These are phyloP conservation scores for Chionoecetes opilio DNA, from an alignment of 1,140 invertebrate species.

Conservation along the genomic window DNA sequence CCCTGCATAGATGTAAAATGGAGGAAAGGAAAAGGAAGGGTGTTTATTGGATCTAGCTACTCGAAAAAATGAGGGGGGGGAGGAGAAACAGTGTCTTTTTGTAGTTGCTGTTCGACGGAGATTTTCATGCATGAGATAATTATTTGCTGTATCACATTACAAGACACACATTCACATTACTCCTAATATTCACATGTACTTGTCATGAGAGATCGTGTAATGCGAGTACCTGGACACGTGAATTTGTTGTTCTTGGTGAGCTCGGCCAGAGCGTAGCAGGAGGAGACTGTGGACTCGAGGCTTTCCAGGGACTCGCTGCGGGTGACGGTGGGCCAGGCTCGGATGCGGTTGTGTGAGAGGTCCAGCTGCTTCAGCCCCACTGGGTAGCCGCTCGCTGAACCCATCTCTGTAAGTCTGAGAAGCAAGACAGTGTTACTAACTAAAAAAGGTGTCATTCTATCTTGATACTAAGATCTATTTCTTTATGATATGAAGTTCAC, in stretches of 20 bases:
- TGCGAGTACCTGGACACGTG: constrained; percentile 61
- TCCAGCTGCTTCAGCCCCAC: constrained; percentile 95
- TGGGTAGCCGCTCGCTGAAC: constrained; percentile 95
- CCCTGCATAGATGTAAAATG: constrained; percentile 58
- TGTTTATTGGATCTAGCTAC: constrained; percentile 71
- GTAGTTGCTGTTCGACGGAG: background rate
- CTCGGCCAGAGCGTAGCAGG: constrained; percentile 70
- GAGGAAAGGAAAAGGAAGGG: constrained; percentile 71
- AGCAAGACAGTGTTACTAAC: background rate
- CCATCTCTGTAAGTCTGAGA: constrained; percentile 87
- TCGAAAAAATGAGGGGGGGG: constrained; percentile 44
- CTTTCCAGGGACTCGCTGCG: constrained; percentile 75
- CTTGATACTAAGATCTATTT: background rate
- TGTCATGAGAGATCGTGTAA: background rate
- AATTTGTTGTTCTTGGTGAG: constrained; percentile 49
- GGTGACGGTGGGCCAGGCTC: constrained; percentile 88
- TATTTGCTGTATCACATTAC: background rate
- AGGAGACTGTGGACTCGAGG: constrained; percentile 66
- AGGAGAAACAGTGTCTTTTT: constrained; percentile 39
- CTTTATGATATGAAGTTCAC: background rate
- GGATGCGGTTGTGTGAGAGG: constrained; percentile 96
- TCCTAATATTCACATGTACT: background rate
- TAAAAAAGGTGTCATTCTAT: background rate
- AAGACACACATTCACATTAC: background rate
- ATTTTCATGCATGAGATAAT: background rate